Percentiles rank a stretch among this genome's conserved stretches.
Conservation (phyloP, 2,797 vertebrate genomes). For the Limosa lapponica region DNA sequence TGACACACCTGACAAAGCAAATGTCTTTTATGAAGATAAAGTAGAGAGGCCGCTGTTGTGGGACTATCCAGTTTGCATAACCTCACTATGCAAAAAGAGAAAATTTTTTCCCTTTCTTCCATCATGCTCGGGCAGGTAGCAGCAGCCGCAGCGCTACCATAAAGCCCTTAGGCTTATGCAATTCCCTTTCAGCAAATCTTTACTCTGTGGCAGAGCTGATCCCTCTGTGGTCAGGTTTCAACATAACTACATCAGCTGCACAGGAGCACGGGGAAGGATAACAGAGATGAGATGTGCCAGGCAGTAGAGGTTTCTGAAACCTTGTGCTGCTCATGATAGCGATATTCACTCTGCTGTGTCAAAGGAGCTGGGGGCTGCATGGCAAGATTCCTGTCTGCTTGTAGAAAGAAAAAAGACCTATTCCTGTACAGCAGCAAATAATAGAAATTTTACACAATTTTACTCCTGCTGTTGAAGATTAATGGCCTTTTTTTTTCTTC, state of each 20-base stretch:
- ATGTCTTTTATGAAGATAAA: not conserved
- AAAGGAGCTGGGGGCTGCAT: not conserved
- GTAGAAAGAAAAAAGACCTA: not conserved
- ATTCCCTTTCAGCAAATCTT: not conserved
- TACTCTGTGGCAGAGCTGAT: not conserved
- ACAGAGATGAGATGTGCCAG: not conserved
- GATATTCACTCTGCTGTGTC: not conserved
- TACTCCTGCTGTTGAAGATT: not conserved
- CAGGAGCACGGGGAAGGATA: not conserved
- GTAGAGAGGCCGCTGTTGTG: no score
- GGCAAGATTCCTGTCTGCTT: not conserved
- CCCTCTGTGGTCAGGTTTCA: not conserved
- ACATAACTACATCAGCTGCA: not conserved
- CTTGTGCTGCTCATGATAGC: rapidly evolving
- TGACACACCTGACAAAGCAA: not conserved
- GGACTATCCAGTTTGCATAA: not conserved
- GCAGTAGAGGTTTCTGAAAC: not conserved
- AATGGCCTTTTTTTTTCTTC: rapidly evolving
- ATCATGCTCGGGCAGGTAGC: rapidly evolving
- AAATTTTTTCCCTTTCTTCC: not conserved
- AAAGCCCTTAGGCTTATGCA: not conserved
- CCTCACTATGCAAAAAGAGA: not conserved
- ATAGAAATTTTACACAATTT: not conserved
- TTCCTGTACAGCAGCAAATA: not conserved
- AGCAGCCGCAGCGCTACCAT: not conserved